Percentiles rank a stretch among this genome's conserved stretches.
Evolutionary conservation across 2,888 invertebrate species (phyloP).

Genomic region (Clunio marinus): DNA sequence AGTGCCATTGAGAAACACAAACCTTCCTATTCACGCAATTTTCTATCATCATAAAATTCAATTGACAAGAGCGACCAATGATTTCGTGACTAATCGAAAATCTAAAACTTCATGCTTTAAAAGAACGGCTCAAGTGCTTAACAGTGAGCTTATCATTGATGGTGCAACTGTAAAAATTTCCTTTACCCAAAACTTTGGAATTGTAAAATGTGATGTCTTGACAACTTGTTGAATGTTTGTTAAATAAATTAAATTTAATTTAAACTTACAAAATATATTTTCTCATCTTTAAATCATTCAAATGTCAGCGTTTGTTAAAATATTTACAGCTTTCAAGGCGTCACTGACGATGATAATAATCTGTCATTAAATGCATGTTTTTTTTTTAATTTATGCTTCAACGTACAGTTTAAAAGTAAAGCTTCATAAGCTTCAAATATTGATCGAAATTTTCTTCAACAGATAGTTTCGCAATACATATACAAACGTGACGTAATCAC

Average conservation of each 20-base stretch:
- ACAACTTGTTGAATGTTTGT: background rate
- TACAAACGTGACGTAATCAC: too few relatives aligned
- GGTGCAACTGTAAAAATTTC: background rate
- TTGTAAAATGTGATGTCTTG: background rate
- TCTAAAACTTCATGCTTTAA: background rate
- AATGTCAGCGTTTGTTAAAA: too few relatives aligned
- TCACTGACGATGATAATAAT: too few relatives aligned
- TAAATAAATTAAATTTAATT: background rate
- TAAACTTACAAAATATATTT: too few relatives aligned
- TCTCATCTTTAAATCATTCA: too few relatives aligned
- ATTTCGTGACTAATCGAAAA: background rate
- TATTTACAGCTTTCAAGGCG: too few relatives aligned
- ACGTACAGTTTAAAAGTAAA: too few relatives aligned
- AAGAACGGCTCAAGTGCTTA: background rate
- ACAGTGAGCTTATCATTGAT: background rate
- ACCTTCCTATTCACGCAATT: slow-evolving; percentile 5
- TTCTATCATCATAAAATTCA: slow-evolving; percentile 10
- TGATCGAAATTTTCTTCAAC: too few relatives aligned
- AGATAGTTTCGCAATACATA: too few relatives aligned
- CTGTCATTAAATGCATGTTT: too few relatives aligned
- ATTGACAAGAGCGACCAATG: background rate
- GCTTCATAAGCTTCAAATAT: too few relatives aligned
- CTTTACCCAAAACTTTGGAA: background rate
- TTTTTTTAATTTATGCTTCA: too few relatives aligned
- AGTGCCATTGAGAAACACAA: slow-evolving; percentile 20